A percentile compares a stretch with the other conserved stretches of the same genome.
phyloP scores from a whole-genome alignment of 2,113 vertebrate genomes.

The Sapajus apella region DNA sequence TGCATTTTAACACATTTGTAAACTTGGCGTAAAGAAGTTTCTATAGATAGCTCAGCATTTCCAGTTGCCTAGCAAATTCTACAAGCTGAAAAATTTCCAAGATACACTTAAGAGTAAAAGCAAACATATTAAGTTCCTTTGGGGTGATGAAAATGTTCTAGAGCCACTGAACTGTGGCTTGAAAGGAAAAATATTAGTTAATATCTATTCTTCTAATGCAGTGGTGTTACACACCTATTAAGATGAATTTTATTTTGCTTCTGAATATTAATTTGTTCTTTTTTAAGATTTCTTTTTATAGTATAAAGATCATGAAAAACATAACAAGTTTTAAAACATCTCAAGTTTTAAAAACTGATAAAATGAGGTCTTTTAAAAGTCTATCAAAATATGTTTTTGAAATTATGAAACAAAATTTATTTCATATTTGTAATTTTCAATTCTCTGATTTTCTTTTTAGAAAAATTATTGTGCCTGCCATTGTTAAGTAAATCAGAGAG shows the following conservation, averaged over 20 bases:
- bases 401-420: not conserved
- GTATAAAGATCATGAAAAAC: not conserved
- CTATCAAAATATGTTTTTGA: not conserved
- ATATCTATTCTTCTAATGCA: not conserved
- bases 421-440: not conserved
- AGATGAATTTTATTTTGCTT: constrained; percentile 16
- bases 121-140: not conserved
- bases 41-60: not conserved
- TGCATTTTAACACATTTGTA: not conserved
- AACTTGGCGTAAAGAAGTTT: not conserved
- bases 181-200: not conserved
- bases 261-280: constrained; percentile 20
- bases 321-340: not conserved
- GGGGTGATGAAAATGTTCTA: not conserved
- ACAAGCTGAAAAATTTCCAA: not conserved
- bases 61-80: constrained; percentile 15
- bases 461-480: not conserved
- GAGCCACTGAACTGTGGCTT: not conserved
- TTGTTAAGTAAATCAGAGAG: not conserved
- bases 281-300: not conserved
- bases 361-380: not conserved
- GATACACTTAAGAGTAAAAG: constrained; percentile 1
- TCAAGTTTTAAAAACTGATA: not conserved
- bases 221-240: not conserved
- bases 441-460: not conserved